Base-by-base conservation (phyloP, 2,113 vertebrate genomes). In the Theristicus caerulescens region DNA sequence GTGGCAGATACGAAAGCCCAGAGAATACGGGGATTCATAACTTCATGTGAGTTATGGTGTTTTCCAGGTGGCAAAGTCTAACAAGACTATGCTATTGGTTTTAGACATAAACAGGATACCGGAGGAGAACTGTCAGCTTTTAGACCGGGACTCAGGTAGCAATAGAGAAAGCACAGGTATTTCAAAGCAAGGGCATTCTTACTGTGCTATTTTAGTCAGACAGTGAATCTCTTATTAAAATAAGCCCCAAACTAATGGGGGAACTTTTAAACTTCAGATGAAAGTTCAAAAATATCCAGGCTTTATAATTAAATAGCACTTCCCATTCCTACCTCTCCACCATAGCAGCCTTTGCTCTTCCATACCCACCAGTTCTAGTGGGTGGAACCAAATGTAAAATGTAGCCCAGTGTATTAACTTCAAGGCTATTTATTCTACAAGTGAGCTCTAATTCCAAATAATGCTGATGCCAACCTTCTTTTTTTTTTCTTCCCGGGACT, bases 31-130 rank as follows among this genome's bases (percentile, higher is more conserved):
- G 67, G 93, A 96, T 97, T 98, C 87, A 32, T 92, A 95, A 93
- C 74, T 84, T 91, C 91, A 26, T 73, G 58, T 88, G 78, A 94
- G 67, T 92, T 94, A 16, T 6, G 72, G 90, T 98, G 95, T 97
- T 96, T 97, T 97, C 96, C 96, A 97, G 95, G 96, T 72, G 65
- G 82, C 96, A 97, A 97, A 92, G 88, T 82, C 90, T 96, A 94
- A 93, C 77, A 66, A 92, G 96, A 78, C 80, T 86, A 14, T 46
- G 62, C 92, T 82, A 59, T 80, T 96, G 65, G 81, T 77, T 96
- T 96, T 95, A 95, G 96, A 88, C 61, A 71, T 93, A 92, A 96
- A 94, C 76, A 96, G 96, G 59, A 90, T 92, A 52, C 92, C 57
- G 44, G 89, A 94, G 96, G 46, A 92, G 69, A 78, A 88, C 74